Conservation (phyloP, 2,888 invertebrate genomes). For the Hylaea fasciaria region DNA sequence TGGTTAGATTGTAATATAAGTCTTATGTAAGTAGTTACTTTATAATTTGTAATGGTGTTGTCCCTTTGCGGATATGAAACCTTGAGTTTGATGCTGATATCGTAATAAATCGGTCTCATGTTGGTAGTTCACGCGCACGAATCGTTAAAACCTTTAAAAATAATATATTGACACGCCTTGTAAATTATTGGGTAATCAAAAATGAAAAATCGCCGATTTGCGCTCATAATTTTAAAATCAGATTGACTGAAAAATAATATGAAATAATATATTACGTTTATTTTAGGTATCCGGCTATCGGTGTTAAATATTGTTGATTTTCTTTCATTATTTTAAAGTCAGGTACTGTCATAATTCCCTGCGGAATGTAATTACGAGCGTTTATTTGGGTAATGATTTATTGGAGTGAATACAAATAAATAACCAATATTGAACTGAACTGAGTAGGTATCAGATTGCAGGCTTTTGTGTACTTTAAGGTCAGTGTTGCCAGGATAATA, state of each 20-base stretch:
- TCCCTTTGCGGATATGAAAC: too few relatives aligned
- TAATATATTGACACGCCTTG: conserved; percentile 10
- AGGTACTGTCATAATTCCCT: not conserved
- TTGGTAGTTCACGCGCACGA: conserved; percentile 12
- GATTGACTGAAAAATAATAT: conserved; percentile 3
- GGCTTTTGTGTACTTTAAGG: not conserved
- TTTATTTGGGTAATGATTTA: conserved; percentile 5
- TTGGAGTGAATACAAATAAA: not conserved
- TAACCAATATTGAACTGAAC: conserved; percentile 1
- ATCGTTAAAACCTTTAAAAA: conserved; percentile 14
- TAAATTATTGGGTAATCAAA: conserved; percentile 24
- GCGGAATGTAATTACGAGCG: conserved; percentile 1
- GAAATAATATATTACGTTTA: conserved; percentile 13
- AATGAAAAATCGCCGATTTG: conserved; percentile 23
- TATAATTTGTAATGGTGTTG: too few relatives aligned
- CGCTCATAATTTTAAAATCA: conserved; percentile 18
- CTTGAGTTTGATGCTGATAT: not conserved
- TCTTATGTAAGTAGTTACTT: too few relatives aligned
- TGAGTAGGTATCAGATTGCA: conserved; percentile 1
- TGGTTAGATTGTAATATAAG: too few relatives aligned
- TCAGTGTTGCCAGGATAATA: not conserved
- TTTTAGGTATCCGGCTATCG: conserved; percentile 1
- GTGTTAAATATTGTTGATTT: not conserved
- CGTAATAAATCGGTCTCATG: conserved; percentile 13
- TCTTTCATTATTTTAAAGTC: not conserved